Evolutionary conservation across 1,140 invertebrate genomes (phyloP), one percentile per base, ranked within the genome.

Genomic region (Lepidotrigona ventralis): DNA sequence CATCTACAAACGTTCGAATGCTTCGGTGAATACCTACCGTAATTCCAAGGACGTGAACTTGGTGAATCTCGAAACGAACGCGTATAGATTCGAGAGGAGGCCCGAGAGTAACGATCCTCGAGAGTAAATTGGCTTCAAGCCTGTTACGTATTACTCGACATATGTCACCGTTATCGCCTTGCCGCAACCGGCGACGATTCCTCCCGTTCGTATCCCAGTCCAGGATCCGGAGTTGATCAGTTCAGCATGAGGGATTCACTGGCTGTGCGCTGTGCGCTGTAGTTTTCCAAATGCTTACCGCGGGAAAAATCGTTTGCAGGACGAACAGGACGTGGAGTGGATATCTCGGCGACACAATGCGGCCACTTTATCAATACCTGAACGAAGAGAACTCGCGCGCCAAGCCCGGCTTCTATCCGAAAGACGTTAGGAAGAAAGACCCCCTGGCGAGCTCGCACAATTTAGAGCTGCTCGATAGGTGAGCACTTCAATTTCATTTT

Each of bases 291-390:
- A 56, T 70, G 78, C 63, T 84, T 56, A 85, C 66, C 29, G 56
- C 17, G 23, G 66, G 83, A 85, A 85, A 85, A 82, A 76, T 83
- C 74, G 80, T 85, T 83, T 63, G 60, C 81, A 85, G 84, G 75
- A 78, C 80, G 73, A 94, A 93, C 78, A 86, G 90, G 75, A 91
- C 89, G 51, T 86, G 91, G 80, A 92, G 91, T 82, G 92, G 93
- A 91, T 92, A 92, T 89, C 89, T 93, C 33, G 84, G 92, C 79
- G 92, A 93, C 85, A 85, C 73, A 77, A 77, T 77, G 79, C 79
- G 73, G 21, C 69, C 80, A 74, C 60, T 85, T 77, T 83, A 85
- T 85, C 84, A 85, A 71, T 69, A 78, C 53, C 79, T 72, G 26
- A 90, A 91, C 68, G 92, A 93, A 77, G 90, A 91, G 15, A 83